phyloP scores from a whole-genome alignment of 2,797 vertebrate genomes.

The Anniella stebbinsi region DNA sequence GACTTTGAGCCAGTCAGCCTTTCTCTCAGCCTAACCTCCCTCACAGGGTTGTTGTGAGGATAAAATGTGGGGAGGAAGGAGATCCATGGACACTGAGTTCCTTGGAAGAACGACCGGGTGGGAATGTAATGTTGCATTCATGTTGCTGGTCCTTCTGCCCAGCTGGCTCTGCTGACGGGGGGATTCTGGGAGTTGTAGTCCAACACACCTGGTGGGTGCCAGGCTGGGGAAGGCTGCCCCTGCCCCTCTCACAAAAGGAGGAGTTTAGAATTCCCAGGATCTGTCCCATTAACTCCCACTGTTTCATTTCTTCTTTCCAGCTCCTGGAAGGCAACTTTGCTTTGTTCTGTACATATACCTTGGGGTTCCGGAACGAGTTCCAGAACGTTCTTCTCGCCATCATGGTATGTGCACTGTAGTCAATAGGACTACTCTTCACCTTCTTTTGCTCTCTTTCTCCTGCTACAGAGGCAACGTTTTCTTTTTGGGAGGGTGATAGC shows the following conservation, averaged over 20 bases:
- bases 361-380: slow-evolving; percentile 90
- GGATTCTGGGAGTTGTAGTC: no score
- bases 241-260: not conserved
- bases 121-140: not conserved
- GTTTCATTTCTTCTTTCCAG: slow-evolving; percentile 69
- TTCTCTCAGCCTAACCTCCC: not conserved
- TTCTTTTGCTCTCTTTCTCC: not conserved
- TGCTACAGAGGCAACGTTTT: not conserved
- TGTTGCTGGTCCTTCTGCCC: no score
- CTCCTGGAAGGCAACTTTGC: slow-evolving; percentile 97
- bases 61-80: no score
- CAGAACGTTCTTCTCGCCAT: slow-evolving; percentile 95
- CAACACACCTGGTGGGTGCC: no score
- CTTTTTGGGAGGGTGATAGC: not conserved
- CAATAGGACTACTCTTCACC: no score
- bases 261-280: rapidly evolving
- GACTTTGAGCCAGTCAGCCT: not conserved
- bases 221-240: not conserved
- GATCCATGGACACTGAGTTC: not conserved
- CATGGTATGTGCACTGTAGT: slow-evolving; percentile 85
- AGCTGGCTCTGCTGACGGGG: no score
- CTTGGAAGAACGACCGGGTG: not conserved
- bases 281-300: not conserved
- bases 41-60: not conserved
- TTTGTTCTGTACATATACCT: slow-evolving; percentile 91